These are phyloP conservation scores for Agrochola litura DNA, from an alignment of 2,888 invertebrate genomes.

Conservation along the genomic window DNA sequence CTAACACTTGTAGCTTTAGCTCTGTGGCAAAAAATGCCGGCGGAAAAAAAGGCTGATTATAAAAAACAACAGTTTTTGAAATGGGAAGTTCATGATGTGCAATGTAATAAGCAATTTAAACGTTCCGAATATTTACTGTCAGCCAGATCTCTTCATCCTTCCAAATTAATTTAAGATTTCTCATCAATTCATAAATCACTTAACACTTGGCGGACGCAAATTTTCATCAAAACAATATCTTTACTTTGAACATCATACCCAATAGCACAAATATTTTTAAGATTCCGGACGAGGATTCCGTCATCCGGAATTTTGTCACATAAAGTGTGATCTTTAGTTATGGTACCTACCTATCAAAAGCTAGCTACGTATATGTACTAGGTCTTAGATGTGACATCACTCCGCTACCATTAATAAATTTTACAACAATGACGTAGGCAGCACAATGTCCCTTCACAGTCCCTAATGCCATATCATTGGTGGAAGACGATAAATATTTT, in stretches of 20 bases:
- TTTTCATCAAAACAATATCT: conserved; percentile 1
- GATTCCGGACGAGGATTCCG: too few relatives aligned
- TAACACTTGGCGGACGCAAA: background rate
- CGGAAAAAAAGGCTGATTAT: background rate
- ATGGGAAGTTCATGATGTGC: background rate
- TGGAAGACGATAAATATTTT: conserved; percentile 81
- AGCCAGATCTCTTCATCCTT: background rate
- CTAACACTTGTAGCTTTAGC: conserved; percentile 42
- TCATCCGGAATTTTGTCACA: background rate
- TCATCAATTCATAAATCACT: background rate
- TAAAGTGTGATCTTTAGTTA: background rate
- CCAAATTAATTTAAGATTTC: conserved; percentile 2
- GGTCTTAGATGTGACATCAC: conserved; percentile 27
- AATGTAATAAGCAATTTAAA: background rate
- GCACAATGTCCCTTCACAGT: conserved; percentile 65
- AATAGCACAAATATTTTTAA: background rate
- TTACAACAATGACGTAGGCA: conserved; percentile 69
- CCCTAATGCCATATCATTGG: conserved; percentile 67
- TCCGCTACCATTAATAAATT: conserved; percentile 49
- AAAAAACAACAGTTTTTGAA: conserved; percentile 5
- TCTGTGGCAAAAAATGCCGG: conserved; percentile 31
- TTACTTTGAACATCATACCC: background rate
- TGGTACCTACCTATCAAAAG: background rate
- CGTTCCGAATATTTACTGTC: conserved; percentile 1
- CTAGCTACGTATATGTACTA: too few relatives aligned